Base-by-base conservation (phyloP, 2,888 invertebrate species). In the Thereva nobilitata region DNA sequence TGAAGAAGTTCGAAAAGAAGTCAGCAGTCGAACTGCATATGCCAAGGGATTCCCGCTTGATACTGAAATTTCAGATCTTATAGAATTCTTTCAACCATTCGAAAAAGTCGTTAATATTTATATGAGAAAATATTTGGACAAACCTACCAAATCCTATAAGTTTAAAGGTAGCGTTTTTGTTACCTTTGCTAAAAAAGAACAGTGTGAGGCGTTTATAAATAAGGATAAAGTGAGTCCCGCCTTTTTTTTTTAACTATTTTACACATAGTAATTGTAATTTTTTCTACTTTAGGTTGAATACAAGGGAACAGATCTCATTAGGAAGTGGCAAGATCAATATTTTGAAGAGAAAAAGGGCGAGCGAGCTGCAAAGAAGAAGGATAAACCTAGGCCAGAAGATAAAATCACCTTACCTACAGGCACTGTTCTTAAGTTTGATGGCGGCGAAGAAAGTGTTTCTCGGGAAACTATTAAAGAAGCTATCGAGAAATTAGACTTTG, bases 81-180 rank as follows among this genome's bases (percentile, higher is more conserved):
- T 93, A 59, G 86, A 84, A 64, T 95, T 87, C 79, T 89, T 95
- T 74, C 86, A 86, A 70, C 80, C 85, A 9, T 86, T 85, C 76
- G 91, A 91, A 0, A 83, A 84, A 49, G 84, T 88, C 0, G 89
- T 90, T 57, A 89, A 89, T 73, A 82, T 93, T 8, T 83, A 83
- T 2, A 86, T 87, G 84, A 80, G 85, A 56, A 84, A 86, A 66
- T 84, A 83, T 70, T 73, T 78, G 59, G 90, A 91, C 72, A 87
- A 86, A 71, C 82, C 84, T 1, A 83, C 85, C 2, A 89, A 89
- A 76, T 83, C 85, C 54, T 83, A 86, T 59, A 79, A 85, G 68
- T 94, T 94, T 77, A 94, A 97, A 82, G 98, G 97, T 57, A 97
- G 97, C 1, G 89, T 96, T 56, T 97, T 96, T 79, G 87, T 89